Base-by-base conservation (phyloP, 1,140 invertebrate species). In the Scaptomyza pallida region DNA sequence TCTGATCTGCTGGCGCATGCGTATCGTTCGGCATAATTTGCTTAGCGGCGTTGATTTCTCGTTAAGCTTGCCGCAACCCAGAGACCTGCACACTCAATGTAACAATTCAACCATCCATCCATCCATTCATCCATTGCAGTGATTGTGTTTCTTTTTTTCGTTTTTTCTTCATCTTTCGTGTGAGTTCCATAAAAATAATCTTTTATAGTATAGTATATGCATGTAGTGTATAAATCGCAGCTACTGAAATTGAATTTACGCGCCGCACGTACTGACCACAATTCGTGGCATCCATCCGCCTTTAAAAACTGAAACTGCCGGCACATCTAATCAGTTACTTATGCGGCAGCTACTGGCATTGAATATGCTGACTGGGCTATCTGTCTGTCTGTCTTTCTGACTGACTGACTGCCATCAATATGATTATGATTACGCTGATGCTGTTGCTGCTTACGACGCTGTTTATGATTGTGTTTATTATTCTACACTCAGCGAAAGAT, bases 231-330 rank as follows among this genome's bases (percentile, higher is more conserved):
- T 30, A 37, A 37, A 37, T n/a, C n/a, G 72, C 83, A 48, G 82
- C 82, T 88, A 89, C 78, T 88, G 82, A 88, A 89, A 89, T 89
- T 89, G 81, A 86, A 89, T 89, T 89, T 81, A 88, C 81, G 81
- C 86, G 81, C 33, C 62, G 78, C 86, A 89, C 86, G 86, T 89
- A 89, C 86, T 62, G 40, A 30, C 86, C 55, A 69, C 65, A 89
- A 78, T 81, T 88, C 74, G 78, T 50, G 63, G 75, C 79, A 75
- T 56, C 50, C 79, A 78, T 56, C 50, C 75, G 55, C 62, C 72
- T 30, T 8, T n/a, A n/a, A 30, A 30, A 64, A 17, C 26, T 16
- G 51, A 41, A n/a, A 19, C 41, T 57, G 44, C 30, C 44, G 45
- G 44, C 48, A 75, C 67, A 75, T 68, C 72, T 80, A 80, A 80